These are phyloP conservation scores for Leptopterna dolabrata DNA, from an alignment of 2,888 invertebrate genomes.

Conservation along the genomic window DNA sequence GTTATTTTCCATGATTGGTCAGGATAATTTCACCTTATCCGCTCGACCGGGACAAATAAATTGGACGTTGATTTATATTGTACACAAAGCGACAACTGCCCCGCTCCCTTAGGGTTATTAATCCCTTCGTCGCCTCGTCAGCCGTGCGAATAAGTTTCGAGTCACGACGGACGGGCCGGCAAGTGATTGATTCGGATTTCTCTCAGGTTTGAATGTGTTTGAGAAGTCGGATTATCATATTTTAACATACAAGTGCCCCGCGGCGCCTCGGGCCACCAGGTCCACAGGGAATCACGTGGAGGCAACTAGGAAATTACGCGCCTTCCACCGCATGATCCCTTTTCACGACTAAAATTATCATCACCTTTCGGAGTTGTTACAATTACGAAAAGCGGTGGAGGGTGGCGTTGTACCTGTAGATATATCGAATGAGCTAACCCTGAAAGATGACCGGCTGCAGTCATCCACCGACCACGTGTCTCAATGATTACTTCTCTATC, in stretches of 20 bases:
- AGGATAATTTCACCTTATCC: background rate
- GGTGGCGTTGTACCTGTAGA: too few species aligned
- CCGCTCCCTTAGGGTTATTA: background rate
- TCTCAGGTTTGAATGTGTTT: background rate
- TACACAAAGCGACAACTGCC: background rate
- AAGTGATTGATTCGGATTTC: slow-evolving; percentile 4
- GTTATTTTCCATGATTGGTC: background rate
- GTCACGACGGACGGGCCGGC: background rate
- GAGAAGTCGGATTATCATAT: background rate
- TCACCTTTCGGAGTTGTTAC: background rate
- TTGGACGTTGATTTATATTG: background rate
- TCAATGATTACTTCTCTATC: too few species aligned
- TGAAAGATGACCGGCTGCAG: too few species aligned
- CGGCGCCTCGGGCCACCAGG: background rate
- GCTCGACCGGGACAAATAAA: background rate
- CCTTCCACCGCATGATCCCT: background rate
- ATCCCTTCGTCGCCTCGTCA: background rate
- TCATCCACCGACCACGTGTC: too few species aligned
- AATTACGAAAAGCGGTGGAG: too few species aligned
- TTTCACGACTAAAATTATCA: background rate
- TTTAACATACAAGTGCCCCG: background rate
- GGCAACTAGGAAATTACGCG: background rate
- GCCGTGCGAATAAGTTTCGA: background rate
- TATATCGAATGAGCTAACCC: too few species aligned
- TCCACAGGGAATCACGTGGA: background rate